Evolutionary conservation across 2,797 vertebrate species (phyloP).

Genomic region (Pogoniulus pusillus): DNA sequence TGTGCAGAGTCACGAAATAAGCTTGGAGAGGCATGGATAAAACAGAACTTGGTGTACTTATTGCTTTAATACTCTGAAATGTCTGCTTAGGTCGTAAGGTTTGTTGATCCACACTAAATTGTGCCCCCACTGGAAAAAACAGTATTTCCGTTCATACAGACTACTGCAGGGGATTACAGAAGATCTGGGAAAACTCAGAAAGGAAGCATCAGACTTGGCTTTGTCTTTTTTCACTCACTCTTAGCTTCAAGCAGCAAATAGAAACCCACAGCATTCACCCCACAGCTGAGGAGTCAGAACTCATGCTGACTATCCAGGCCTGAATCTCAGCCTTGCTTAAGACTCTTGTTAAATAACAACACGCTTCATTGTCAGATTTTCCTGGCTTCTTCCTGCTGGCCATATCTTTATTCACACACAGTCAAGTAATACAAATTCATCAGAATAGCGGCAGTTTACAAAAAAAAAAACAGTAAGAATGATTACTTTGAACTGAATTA

Average conservation of each 20-base stretch:
- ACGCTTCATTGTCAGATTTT: background rate
- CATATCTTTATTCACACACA: conserved; percentile 34
- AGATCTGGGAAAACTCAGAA: background rate
- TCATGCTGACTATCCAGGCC: background rate
- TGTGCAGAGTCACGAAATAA: background rate
- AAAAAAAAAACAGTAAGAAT: conserved; percentile 23
- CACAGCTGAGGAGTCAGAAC: background rate
- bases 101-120: conserved; percentile 14
- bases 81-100: conserved; percentile 46
- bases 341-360: background rate
- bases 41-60: conserved; percentile 17
- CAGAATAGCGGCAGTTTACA: conserved; percentile 32
- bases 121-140: background rate
- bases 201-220: background rate
- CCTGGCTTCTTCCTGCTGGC: conserved; percentile 6
- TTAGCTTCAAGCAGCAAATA: background rate
- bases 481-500: conserved; percentile 8
- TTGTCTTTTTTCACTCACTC: background rate
- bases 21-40: conserved; percentile 6
- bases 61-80: background rate
- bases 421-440: conserved; percentile 26
- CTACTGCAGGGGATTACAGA: background rate
- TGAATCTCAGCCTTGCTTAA: background rate
- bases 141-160: background rate
- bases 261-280: background rate